A percentile compares a stretch with the other conserved stretches of the same genome.
Conservation (phyloP, 1,140 invertebrate genomes). For the Cherax quadricarinatus region DNA sequence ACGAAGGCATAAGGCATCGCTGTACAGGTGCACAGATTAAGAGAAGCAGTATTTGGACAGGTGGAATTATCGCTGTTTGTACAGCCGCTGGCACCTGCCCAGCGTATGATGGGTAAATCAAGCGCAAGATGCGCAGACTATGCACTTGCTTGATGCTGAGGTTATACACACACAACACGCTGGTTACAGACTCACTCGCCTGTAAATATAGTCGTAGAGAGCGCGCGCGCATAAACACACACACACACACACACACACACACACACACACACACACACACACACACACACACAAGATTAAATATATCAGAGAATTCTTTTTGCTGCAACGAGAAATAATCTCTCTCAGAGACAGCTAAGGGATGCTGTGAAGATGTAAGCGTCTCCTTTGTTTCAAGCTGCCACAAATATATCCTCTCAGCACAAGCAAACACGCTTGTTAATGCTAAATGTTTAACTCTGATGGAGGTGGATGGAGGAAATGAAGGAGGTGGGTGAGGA, state of each 20-base stretch:
- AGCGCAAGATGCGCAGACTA: too few relatives aligned
- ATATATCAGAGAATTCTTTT: slow-evolving; percentile 56
- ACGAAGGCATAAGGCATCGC: too few relatives aligned
- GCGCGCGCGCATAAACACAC: slow-evolving; percentile 30
- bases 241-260: slow-evolving; percentile 46
- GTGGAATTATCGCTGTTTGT: background rate
- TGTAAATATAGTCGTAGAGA: background rate
- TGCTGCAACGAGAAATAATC: background rate
- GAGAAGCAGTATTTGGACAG: background rate
- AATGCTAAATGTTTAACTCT: slow-evolving; percentile 35
- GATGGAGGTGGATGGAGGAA: slow-evolving; percentile 9
- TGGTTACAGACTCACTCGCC: background rate
- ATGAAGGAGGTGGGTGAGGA: too few relatives aligned
- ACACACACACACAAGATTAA: slow-evolving; percentile 48
- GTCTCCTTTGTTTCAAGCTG: slow-evolving; percentile 41
- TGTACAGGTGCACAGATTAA: background rate
- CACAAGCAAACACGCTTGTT: slow-evolving; percentile 52
- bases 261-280: slow-evolving; percentile 56
- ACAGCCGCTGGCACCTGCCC: too few relatives aligned
- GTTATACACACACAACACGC: too few relatives aligned
- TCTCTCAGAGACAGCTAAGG: slow-evolving; percentile 46
- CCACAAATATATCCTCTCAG: slow-evolving; percentile 40
- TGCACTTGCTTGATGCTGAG: too few relatives aligned
- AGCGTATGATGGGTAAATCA: too few relatives aligned
- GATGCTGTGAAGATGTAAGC: slow-evolving; percentile 40